Evolutionary conservation across 2,797 vertebrate species (phyloP).

Genomic region (Danio choprae): DNA sequence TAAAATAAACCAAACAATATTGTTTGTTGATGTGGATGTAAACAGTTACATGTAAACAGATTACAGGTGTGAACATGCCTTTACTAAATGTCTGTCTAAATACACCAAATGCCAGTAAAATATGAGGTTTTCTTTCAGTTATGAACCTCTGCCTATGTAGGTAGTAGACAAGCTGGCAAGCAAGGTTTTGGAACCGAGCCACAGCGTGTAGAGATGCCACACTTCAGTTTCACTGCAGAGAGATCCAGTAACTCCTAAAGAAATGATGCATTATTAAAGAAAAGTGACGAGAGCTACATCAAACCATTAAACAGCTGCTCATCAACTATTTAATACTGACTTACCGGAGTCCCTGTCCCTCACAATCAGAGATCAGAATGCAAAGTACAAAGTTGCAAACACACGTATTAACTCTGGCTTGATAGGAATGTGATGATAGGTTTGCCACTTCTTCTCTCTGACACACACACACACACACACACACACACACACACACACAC

Average conservation of each 20-base stretch:
- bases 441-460: background rate
- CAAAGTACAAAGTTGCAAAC: background rate
- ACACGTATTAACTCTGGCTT: background rate
- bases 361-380: conserved; percentile 5
- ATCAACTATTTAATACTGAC: background rate
- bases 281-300: background rate
- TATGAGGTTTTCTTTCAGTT: background rate
- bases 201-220: background rate
- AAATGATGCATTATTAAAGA: background rate
- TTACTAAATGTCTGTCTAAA: too few relatives aligned
- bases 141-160: background rate
- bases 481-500: background rate
- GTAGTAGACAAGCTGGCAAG: background rate
- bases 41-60: too few relatives aligned
- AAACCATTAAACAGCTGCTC: conserved; percentile 7
- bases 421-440: conserved; percentile 17
- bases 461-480: background rate
- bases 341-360: conserved; percentile 1
- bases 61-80: too few relatives aligned
- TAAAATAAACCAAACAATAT: too few relatives aligned
- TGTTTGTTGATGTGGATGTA: too few relatives aligned
- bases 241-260: conserved; percentile 2
- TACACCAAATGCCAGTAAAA: too few relatives aligned
- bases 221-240: conserved; percentile 2
- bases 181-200: background rate